Conservation (phyloP, 2,797 vertebrate genomes). For the Cryptoblepharus egeriae region DNA sequence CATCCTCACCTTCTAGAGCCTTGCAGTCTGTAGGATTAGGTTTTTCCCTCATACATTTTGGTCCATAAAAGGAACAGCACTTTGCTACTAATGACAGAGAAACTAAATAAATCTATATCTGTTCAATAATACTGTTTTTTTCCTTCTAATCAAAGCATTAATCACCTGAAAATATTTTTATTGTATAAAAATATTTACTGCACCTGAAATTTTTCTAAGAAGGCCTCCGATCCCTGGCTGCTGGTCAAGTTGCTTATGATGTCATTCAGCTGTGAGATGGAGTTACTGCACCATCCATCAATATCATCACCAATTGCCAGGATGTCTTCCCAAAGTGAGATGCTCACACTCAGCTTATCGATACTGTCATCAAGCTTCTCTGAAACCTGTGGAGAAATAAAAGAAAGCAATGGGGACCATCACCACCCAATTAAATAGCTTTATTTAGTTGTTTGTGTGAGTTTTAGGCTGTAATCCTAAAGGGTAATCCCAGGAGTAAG, state of each 20-base stretch:
- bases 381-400: constrained; percentile 79
- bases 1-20: no score
- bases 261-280: constrained; percentile 84
- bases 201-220: constrained; percentile 90
- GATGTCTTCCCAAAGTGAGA: constrained; percentile 90
- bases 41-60: no score
- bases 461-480: no score
- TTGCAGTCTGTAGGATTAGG: no score
- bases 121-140: not conserved
- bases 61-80: not conserved
- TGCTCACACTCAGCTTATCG: constrained; percentile 79
- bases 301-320: constrained; percentile 85
- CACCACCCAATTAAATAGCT: not conserved
- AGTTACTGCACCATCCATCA: constrained; percentile 84
- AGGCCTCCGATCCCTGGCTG: constrained; percentile 79
- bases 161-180: not conserved
- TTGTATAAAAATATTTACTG: not conserved
- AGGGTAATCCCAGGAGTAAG: no score
- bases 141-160: constrained; percentile 1
- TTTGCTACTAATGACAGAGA: not conserved
- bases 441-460: not conserved
- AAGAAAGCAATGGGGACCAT: constrained; percentile 13
- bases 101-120: not conserved
- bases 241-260: constrained; percentile 81
- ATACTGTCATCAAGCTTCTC: constrained; percentile 89